Conservation (phyloP, 2,113 vertebrate genomes). For the Leucoraja erinaceus region DNA sequence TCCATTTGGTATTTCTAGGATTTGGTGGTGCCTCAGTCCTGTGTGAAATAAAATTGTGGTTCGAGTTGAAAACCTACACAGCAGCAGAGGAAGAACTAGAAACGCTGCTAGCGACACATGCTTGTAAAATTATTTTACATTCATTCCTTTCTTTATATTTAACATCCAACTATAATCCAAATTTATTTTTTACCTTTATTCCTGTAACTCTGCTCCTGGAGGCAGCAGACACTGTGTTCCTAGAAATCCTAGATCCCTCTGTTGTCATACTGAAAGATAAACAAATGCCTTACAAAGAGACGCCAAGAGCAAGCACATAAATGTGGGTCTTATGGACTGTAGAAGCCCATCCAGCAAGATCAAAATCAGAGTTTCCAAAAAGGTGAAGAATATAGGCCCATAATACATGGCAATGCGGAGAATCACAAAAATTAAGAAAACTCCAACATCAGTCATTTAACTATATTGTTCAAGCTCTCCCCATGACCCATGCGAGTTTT, state of each 20-base stretch:
- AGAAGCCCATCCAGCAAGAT: constrained; percentile 8
- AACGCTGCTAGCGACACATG: too few relatives aligned
- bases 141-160: background rate
- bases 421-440: background rate
- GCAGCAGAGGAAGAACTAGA: background rate
- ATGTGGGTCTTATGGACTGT: background rate
- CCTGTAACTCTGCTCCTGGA: constrained; percentile 44
- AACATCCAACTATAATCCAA: background rate
- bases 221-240: background rate
- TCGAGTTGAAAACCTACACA: background rate
- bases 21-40: background rate
- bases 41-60: too few relatives aligned
- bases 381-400: background rate
- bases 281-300: background rate
- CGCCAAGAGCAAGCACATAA: background rate
- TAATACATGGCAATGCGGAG: background rate
- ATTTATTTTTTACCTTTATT: constrained; percentile 42
- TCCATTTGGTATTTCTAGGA: background rate
- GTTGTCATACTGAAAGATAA: constrained; percentile 6
- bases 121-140: background rate
- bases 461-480: too few relatives aligned
- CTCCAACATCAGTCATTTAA: too few relatives aligned
- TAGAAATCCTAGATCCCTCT: constrained; percentile 16
- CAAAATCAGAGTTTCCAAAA: background rate
- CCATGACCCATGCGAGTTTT: too few relatives aligned